Percentiles rank a stretch among this genome's conserved stretches.
phyloP scores from a whole-genome alignment of 2,888 invertebrate genomes.

The Crepidodera aurea region DNA sequence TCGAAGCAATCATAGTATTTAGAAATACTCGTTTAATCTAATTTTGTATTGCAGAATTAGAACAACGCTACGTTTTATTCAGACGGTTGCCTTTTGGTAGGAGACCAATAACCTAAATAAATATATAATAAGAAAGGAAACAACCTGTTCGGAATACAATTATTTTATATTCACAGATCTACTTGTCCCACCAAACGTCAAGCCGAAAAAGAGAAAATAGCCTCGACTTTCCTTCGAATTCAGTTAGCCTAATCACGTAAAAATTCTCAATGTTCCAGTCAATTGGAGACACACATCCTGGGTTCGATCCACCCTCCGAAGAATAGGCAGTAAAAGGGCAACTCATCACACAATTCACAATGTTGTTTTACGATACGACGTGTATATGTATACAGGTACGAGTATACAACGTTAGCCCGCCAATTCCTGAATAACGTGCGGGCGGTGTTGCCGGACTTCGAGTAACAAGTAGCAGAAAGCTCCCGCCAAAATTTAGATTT shows the following conservation, averaged over 20 bases:
- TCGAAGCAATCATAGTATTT: no score
- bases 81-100: no score
- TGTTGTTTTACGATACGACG: conserved; percentile 41
- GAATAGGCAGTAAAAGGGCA: conserved; percentile 29
- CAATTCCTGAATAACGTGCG: conserved; percentile 26
- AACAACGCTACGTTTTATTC: no score
- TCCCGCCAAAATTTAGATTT: conserved; percentile 17
- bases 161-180: no score
- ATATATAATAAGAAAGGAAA: no score
- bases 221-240: neutral
- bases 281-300: conserved; percentile 9
- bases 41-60: no score
- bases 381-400: conserved; percentile 38
- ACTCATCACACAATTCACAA: conserved; percentile 36
- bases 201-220: no score
- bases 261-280: conserved; percentile 10
- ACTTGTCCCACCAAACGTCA: no score
- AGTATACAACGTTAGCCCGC: conserved; percentile 38
- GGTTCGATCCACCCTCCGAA: conserved; percentile 20
- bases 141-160: no score
- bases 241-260: conserved; percentile 9
- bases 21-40: no score
- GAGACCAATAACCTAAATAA: no score
- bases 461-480: neutral
- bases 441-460: conserved; percentile 15